Percentiles rank a stretch among this genome's conserved stretches.
phyloP scores from a whole-genome alignment of 1,140 invertebrate species.

The Andrena cerasifolii region DNA sequence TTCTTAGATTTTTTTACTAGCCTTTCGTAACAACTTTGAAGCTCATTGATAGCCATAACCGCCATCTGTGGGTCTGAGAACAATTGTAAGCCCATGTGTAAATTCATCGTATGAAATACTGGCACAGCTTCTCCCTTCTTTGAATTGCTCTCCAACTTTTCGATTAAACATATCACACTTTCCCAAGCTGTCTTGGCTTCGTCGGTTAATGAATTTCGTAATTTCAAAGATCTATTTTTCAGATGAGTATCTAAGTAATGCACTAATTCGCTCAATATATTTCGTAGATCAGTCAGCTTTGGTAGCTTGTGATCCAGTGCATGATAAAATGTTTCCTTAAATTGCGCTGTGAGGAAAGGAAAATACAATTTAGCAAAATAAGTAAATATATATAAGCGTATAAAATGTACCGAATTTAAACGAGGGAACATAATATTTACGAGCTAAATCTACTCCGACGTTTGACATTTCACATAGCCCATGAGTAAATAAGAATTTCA shows the following conservation, averaged over 20 bases:
- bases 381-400: constrained; percentile 13
- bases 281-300: constrained; percentile 84
- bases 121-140: constrained; percentile 71
- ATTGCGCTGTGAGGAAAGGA: constrained; percentile 74
- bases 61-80: constrained; percentile 87
- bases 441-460: constrained; percentile 83
- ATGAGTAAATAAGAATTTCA: constrained; percentile 85
- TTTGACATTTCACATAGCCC: constrained; percentile 85
- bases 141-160: constrained; percentile 78
- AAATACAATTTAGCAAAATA: constrained; percentile 43
- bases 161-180: constrained; percentile 83
- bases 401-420: constrained; percentile 18
- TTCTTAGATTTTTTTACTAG: constrained; percentile 80
- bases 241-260: constrained; percentile 82
- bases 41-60: constrained; percentile 85
- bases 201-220: constrained; percentile 81
- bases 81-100: constrained; percentile 88
- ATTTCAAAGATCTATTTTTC: constrained; percentile 78
- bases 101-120: constrained; percentile 86
- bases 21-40: constrained; percentile 87
- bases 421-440: constrained; percentile 77
- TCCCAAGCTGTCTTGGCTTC: constrained; percentile 84
- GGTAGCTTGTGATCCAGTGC: constrained; percentile 85
- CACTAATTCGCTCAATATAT: constrained; percentile 83
- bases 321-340: constrained; percentile 85